Conservation (phyloP, 2,113 vertebrate species). For the Xenus cinereus region DNA sequence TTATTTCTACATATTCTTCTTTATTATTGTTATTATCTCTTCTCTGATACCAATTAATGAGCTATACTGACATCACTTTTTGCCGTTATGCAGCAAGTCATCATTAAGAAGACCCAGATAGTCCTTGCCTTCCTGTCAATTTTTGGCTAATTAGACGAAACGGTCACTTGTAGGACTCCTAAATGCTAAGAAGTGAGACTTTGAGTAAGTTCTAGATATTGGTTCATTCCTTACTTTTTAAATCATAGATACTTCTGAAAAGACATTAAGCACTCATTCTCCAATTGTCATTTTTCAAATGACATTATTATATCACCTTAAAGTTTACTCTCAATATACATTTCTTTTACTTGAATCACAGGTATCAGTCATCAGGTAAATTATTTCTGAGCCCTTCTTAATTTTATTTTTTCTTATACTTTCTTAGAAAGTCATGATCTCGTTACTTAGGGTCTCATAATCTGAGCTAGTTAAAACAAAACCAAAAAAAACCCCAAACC, state of each 20-base stretch:
- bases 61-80: background rate
- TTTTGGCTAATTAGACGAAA: background rate
- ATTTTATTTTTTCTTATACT: constrained; percentile 25
- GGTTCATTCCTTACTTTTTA: background rate
- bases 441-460: constrained; percentile 54
- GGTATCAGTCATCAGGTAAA: background rate
- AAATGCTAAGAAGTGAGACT: background rate
- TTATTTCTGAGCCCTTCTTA: background rate
- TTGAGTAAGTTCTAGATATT: background rate
- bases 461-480: constrained; percentile 45
- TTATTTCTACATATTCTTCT: background rate
- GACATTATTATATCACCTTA: background rate
- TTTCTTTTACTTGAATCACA: background rate
- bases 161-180: background rate
- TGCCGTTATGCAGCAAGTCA: background rate
- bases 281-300: background rate
- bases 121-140: background rate
- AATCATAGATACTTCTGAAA: background rate
- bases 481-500: background rate
- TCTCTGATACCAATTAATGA: background rate
- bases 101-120: background rate
- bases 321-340: background rate
- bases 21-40: background rate
- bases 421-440: constrained; percentile 29
- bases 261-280: background rate